Percentiles rank a stretch among this genome's conserved stretches.
These are phyloP conservation scores for Mycalesis mineus DNA, from an alignment of 2,888 invertebrate species.

Conservation along the genomic window DNA sequence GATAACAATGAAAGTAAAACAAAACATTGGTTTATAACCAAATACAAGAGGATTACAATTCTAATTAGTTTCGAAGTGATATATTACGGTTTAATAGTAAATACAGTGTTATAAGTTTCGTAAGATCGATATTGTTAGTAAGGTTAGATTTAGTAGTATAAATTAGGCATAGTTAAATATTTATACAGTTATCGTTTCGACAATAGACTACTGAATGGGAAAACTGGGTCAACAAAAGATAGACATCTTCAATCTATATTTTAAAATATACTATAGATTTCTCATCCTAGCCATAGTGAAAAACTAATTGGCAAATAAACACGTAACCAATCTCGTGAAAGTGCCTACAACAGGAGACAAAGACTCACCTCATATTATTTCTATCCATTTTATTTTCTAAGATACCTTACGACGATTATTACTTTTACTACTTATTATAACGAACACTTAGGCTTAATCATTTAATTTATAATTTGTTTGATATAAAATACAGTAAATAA, in stretches of 20 bases:
- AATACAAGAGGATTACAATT: no score
- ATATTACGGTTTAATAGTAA: no score
- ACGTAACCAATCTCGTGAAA: conserved; percentile 36
- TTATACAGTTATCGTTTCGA: no score
- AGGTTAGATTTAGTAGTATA: no score
- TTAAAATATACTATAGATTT: not conserved
- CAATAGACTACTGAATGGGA: not conserved
- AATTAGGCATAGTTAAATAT: no score
- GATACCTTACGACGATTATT: conserved; percentile 17
- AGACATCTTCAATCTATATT: not conserved
- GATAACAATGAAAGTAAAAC: conserved; percentile 24
- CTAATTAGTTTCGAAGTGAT: no score
- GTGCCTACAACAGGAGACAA: conserved; percentile 38
- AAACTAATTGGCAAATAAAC: not conserved
- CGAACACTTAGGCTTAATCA: conserved; percentile 35
- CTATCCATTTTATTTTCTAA: conserved; percentile 31
- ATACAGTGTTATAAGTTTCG: no score
- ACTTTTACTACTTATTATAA: conserved; percentile 42
- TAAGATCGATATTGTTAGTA: no score
- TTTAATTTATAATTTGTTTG: conserved; percentile 41
- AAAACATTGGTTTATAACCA: conserved; percentile 13
- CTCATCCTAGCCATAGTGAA: not conserved
- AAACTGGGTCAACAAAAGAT: conserved; percentile 9
- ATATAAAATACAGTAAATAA: conserved; percentile 41
- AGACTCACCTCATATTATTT: conserved; percentile 59